A percentile compares a stretch with the other conserved stretches of the same genome.
phyloP scores from a whole-genome alignment of 2,797 vertebrate genomes.

The Apogon talboti region DNA sequence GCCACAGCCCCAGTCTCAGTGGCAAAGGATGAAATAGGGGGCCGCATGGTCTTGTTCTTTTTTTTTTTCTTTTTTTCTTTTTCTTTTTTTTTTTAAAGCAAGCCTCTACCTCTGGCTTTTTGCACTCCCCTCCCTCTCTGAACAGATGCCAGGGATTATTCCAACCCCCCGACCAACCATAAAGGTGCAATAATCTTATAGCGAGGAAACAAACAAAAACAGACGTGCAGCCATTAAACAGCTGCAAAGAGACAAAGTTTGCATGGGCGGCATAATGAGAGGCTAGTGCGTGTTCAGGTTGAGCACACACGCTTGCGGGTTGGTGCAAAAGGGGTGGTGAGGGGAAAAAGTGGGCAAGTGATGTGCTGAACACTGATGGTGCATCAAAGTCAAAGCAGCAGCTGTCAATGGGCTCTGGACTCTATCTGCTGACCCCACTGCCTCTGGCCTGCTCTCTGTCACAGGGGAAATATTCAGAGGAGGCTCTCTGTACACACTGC shows the following conservation, averaged over 20 bases:
- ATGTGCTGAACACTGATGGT: slow-evolving; percentile 75
- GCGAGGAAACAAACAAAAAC: slow-evolving; percentile 87
- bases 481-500: slow-evolving; percentile 60
- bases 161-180: slow-evolving; percentile 86
- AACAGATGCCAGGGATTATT: slow-evolving; percentile 89
- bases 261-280: slow-evolving; percentile 81
- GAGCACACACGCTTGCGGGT: slow-evolving; percentile 74
- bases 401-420: slow-evolving; percentile 80
- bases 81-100: slow-evolving; percentile 43
- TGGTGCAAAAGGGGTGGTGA: slow-evolving; percentile 53
- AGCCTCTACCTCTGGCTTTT: slow-evolving; percentile 71
- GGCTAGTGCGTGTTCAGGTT: slow-evolving; percentile 75
- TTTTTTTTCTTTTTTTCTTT: slow-evolving; percentile 38
- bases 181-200: slow-evolving; percentile 89
- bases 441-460: slow-evolving; percentile 61
- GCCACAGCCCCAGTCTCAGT: slow-evolving; percentile 57
- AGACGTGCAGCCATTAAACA: slow-evolving; percentile 86
- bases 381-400: slow-evolving; percentile 83
- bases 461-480: slow-evolving; percentile 71
- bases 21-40: slow-evolving; percentile 68
- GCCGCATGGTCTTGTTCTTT: slow-evolving; percentile 68
- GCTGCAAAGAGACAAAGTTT: slow-evolving; percentile 86
- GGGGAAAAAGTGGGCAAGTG: slow-evolving; percentile 33
- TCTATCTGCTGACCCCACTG: slow-evolving; percentile 75
- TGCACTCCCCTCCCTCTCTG: slow-evolving; percentile 66